These are phyloP conservation scores for Eupithecia pulchellata DNA, from an alignment of 2,888 invertebrate genomes.

Conservation along the genomic window DNA sequence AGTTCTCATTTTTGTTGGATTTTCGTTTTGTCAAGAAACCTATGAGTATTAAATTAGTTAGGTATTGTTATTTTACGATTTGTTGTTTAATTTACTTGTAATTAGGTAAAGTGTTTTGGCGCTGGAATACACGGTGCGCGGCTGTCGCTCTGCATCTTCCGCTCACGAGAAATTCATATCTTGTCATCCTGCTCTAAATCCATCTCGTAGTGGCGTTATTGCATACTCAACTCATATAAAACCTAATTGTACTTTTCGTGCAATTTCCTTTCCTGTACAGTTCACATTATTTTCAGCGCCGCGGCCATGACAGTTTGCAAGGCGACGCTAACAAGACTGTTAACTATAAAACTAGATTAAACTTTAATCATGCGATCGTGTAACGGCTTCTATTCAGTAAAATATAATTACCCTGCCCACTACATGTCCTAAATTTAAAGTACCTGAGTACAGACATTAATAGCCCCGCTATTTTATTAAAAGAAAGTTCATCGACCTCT, in stretches of 20 bases:
- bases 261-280: not conserved
- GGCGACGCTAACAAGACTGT: not conserved
- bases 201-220: too few species aligned
- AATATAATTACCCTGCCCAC: not conserved
- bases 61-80: too few species aligned
- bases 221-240: not conserved
- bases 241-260: not conserved
- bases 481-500: not conserved
- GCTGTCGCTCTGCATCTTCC: too few species aligned
- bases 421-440: slow-evolving; percentile 6
- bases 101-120: too few species aligned
- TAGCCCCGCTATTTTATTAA: slow-evolving; percentile 2
- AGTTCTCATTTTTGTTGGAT: too few species aligned
- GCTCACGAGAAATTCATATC: too few species aligned
- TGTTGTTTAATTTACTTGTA: too few species aligned
- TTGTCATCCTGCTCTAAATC: too few species aligned
- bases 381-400: slow-evolving; percentile 1
- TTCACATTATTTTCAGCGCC: not conserved
- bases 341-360: not conserved
- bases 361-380: not conserved
- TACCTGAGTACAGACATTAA: slow-evolving; percentile 1
- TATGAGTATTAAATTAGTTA: too few species aligned
- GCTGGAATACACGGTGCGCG: too few species aligned
- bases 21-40: too few species aligned
- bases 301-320: not conserved